A percentile compares a stretch with the other conserved stretches of the same genome.
Evolutionary conservation across 2,888 invertebrate genomes (phyloP).

Genomic region (Pyrocoelia pectoralis): DNA sequence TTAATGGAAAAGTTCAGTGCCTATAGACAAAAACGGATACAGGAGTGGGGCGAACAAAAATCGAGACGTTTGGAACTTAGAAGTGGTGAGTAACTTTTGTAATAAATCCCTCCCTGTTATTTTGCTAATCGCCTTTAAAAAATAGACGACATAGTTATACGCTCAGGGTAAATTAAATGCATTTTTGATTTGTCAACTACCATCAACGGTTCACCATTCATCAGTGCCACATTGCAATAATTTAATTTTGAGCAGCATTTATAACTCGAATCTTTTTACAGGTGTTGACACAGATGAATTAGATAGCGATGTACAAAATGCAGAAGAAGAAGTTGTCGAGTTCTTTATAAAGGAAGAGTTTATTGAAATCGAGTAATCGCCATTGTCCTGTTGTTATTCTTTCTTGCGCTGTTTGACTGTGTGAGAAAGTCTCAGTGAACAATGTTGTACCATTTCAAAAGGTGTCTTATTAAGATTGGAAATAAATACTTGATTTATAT

Average conservation of each 20-base stretch:
- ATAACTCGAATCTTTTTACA: constrained; percentile 58
- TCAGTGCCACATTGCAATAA: background rate
- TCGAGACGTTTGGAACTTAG: constrained; percentile 83
- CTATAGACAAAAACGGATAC: constrained; percentile 77
- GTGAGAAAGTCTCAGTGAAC: constrained; percentile 15
- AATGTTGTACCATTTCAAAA: constrained; percentile 23
- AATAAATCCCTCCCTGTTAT: constrained; percentile 41
- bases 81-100: constrained; percentile 72
- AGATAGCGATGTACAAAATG: constrained; percentile 83
- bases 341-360: constrained; percentile 98
- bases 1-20: constrained; percentile 87
- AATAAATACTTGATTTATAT: constrained; percentile 30
- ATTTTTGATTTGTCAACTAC: background rate
- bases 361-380: constrained; percentile 70
- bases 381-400: constrained; percentile 30
- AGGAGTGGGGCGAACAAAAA: constrained; percentile 82
- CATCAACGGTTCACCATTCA: too few relatives aligned
- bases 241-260: constrained; percentile 12
- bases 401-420: constrained; percentile 12
- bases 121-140: constrained; percentile 39
- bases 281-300: constrained; percentile 94
- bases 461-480: constrained; percentile 21
- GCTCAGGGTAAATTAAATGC: constrained; percentile 45
- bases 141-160: constrained; percentile 43
- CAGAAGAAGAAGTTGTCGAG: constrained; percentile 95